Conservation (phyloP, 2,797 vertebrate genomes). For the Dromococcyx pavoninus region DNA sequence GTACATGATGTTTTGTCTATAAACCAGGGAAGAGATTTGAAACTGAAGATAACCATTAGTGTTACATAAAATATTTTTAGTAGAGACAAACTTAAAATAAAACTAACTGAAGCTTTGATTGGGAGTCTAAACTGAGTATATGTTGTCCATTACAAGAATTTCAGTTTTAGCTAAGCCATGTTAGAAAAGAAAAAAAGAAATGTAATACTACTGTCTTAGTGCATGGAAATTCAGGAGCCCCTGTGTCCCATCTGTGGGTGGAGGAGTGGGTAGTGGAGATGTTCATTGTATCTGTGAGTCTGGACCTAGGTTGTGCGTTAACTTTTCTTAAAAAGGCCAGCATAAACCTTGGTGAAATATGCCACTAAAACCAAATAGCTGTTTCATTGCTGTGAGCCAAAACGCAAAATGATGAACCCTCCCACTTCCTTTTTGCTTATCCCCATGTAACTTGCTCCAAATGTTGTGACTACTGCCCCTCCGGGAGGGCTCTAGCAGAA, state of each 20-base stretch:
- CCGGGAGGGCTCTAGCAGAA: not conserved
- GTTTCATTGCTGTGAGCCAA: not conserved
- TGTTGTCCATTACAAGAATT: not conserved
- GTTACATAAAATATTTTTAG: not conserved
- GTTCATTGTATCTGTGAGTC: not conserved
- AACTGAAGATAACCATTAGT: not conserved
- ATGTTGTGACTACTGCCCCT: not conserved
- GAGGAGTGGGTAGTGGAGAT: not conserved
- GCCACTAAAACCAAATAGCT: not conserved
- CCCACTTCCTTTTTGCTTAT: not conserved
- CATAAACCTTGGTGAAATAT: not conserved
- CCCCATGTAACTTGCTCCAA: not conserved
- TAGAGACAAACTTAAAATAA: not conserved
- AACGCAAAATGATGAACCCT: not conserved
- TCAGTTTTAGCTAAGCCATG: not conserved
- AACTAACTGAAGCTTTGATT: not conserved
- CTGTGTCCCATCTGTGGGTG: not conserved
- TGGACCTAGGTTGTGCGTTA: not conserved
- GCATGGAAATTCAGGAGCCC: not conserved
- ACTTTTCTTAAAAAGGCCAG: not conserved
- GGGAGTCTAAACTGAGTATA: not conserved
- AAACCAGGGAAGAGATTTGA: not conserved
- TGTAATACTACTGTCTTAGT: not conserved
- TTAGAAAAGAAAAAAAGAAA: not conserved
- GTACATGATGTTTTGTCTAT: not conserved